phyloP scores from a whole-genome alignment of 2,888 invertebrate species.

The Aricia artaxerxes region DNA sequence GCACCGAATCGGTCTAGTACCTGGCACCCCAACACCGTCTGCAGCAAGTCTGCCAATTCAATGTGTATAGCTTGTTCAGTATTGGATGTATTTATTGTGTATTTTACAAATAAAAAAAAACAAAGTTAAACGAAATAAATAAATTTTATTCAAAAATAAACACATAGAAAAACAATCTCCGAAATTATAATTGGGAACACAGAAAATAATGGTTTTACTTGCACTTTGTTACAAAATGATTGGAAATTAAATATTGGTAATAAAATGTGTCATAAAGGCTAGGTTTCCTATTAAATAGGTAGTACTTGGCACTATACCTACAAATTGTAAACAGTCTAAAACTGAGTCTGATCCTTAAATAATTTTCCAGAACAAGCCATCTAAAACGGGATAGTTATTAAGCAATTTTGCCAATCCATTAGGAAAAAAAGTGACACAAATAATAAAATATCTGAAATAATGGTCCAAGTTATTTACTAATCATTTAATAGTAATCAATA shows the following conservation, averaged over 20 bases:
- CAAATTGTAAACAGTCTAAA: background rate
- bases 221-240: background rate
- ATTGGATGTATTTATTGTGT: too few relatives aligned
- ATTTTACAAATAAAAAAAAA: slow-evolving; percentile 40
- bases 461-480: slow-evolving; percentile 29
- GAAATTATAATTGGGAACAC: slow-evolving; percentile 41
- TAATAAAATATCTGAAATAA: slow-evolving; percentile 44
- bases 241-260: background rate
- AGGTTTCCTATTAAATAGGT: background rate
- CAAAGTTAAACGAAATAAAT: slow-evolving; percentile 54
- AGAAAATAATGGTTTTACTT: background rate
- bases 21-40: too few relatives aligned
- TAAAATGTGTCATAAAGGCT: background rate
- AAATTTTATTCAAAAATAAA: slow-evolving; percentile 37
- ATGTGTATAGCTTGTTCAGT: too few relatives aligned
- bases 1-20: too few relatives aligned
- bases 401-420: background rate
- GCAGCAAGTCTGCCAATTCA: too few relatives aligned
- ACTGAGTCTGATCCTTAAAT: background rate
- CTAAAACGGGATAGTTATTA: background rate
- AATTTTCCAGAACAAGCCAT: too few relatives aligned
- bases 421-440: slow-evolving; percentile 33
- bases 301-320: background rate
- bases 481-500: slow-evolving; percentile 28
- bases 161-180: slow-evolving; percentile 52